Evolutionary conservation across 2,888 invertebrate species (phyloP), one percentile per base, ranked within the genome.

Genomic region (Ashinkailepas kermadecensis): DNA sequence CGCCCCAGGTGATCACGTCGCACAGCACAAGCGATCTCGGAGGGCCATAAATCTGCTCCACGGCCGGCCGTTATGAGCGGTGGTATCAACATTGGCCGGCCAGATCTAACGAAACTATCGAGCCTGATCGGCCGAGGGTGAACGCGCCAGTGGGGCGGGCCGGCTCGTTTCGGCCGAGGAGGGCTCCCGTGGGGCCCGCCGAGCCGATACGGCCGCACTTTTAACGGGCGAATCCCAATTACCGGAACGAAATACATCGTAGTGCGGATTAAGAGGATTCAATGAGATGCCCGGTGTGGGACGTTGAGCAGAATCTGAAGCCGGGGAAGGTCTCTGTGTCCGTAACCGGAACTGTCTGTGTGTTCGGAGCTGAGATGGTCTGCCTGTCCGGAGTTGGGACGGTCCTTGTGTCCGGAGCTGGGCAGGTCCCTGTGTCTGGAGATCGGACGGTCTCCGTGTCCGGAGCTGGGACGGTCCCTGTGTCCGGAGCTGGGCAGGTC

Each of bases 221-320:
- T 25, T 74, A 74, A 74, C 74, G 74, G 74, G 25, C 54, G 25
- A 21, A 13, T 13, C 74, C 74, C 74, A 74, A 74, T 74, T 74
- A 74, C 74, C 74, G 74, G 74, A 74, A 74, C 74, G 74, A 25
- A 74, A 25, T 25, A 74, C 74, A 74, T 74, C 74, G 74, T 54
- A 1, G 74, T 18, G 59, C 74, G 54, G 18, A 25, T 25, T 74
- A 25, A 9, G 70, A 74, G 18, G 54, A 74, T 74, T 74, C 54
- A 74, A 74, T 74, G 74, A 39, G 74, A 54, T 25, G 74, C 54
- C 39, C 39, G 21, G 39, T 15, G n/a, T 13, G 39, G 70, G 39
- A 13, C 70, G 70, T 59, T 39, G 39, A 39, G 39, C 39, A 39
- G 39, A 39, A 39, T 4, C 39, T 39, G 39, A 39, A 39, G 39